A percentile compares a stretch with the other conserved stretches of the same genome.
These are phyloP conservation scores for Proisotoma minuta DNA, from an alignment of 2,888 invertebrate species.

Conservation along the genomic window DNA sequence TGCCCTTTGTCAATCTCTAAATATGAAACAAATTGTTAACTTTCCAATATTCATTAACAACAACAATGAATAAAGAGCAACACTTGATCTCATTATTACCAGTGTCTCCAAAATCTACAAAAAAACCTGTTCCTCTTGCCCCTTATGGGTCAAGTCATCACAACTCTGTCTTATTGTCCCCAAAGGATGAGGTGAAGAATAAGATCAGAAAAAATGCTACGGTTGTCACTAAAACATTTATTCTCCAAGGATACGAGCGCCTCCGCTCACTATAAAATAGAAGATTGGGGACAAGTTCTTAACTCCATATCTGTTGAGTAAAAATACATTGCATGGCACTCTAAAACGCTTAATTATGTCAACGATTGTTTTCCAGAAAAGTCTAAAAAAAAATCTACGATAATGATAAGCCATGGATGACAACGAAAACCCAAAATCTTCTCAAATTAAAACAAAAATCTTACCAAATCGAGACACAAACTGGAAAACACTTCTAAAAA, in stretches of 20 bases:
- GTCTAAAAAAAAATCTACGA: not conserved
- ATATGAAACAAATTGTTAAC: not conserved
- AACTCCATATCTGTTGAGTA: not conserved
- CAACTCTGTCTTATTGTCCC: not conserved
- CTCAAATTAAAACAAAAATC: not conserved
- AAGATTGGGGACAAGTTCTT: not conserved
- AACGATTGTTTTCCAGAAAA: not conserved
- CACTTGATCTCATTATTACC: not conserved
- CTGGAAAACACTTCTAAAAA: no score
- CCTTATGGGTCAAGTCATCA: not conserved
- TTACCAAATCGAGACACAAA: not conserved
- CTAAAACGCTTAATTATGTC: not conserved
- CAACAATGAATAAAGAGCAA: not conserved
- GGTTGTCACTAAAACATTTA: not conserved
- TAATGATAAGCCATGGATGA: not conserved
- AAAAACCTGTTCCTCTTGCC: not conserved
- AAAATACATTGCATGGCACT: not conserved
- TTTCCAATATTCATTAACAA: not conserved
- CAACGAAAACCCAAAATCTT: not conserved
- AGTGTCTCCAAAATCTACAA: not conserved
- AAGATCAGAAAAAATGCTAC: not conserved
- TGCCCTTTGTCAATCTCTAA: not conserved
- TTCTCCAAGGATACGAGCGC: not conserved
- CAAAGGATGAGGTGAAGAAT: not conserved
- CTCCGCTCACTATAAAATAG: not conserved